Percentiles rank a stretch among this genome's conserved stretches.
Conservation (phyloP, 2,113 vertebrate species). For the Isurus oxyrinchus region DNA sequence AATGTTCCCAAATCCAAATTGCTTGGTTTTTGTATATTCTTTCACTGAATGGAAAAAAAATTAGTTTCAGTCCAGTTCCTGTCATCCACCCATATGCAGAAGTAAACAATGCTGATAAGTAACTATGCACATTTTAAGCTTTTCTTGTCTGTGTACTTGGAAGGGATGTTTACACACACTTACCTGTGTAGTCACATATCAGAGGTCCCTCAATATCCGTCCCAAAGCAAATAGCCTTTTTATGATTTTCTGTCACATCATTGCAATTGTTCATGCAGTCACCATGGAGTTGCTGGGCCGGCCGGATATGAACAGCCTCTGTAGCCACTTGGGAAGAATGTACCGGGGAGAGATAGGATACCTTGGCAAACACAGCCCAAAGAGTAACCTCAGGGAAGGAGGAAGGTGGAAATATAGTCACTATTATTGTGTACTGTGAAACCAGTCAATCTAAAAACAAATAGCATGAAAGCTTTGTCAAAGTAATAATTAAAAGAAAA, state of each 20-base stretch:
- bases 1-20: not conserved
- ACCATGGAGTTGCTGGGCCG: slow-evolving; percentile 47
- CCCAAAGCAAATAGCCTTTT: slow-evolving; percentile 48
- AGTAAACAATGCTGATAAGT: slow-evolving; percentile 47
- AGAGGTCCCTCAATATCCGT: slow-evolving; percentile 47
- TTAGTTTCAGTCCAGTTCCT: slow-evolving; percentile 36
- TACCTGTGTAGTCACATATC: slow-evolving; percentile 43
- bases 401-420: slow-evolving; percentile 39
- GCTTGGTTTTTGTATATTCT: not conserved
- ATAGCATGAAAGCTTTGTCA: not conserved
- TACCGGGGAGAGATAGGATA: slow-evolving; percentile 43
- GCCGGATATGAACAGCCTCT: slow-evolving; percentile 44
- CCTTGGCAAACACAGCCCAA: slow-evolving; percentile 41
- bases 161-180: slow-evolving; percentile 51
- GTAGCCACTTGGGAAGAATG: slow-evolving; percentile 41
- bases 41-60: slow-evolving; percentile 25
- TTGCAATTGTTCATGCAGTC: slow-evolving; percentile 44
- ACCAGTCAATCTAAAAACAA: slow-evolving; percentile 28
- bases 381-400: slow-evolving; percentile 29
- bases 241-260: slow-evolving; percentile 46
- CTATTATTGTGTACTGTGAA: slow-evolving; percentile 39
- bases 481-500: slow-evolving; percentile 10
- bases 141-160: slow-evolving; percentile 41
- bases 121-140: slow-evolving; percentile 48
- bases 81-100: slow-evolving; percentile 39